These are phyloP conservation scores for Hypsopygia costalis DNA, from an alignment of 2,888 invertebrate species.

Conservation along the genomic window DNA sequence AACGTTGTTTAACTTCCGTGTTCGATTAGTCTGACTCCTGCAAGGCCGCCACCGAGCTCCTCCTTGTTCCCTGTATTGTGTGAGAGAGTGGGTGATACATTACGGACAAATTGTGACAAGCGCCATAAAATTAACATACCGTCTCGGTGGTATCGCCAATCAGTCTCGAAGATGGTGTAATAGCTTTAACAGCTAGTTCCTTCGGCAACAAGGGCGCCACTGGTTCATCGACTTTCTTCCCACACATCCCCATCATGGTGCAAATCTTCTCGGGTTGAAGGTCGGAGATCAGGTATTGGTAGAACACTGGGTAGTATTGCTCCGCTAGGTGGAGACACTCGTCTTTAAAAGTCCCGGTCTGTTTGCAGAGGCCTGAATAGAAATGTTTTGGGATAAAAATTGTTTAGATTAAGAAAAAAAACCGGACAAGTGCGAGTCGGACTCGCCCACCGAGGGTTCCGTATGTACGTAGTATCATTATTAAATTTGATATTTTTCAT, in stretches of 20 bases:
- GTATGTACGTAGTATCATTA: no score
- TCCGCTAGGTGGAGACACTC: slow-evolving; percentile 90
- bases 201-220: slow-evolving; percentile 82
- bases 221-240: slow-evolving; percentile 50
- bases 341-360: slow-evolving; percentile 85
- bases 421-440: no score
- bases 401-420: no score
- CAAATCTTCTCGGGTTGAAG: slow-evolving; percentile 87
- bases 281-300: slow-evolving; percentile 84
- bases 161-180: slow-evolving; percentile 30
- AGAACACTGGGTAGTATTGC: slow-evolving; percentile 88
- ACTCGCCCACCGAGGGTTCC: no score
- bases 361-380: slow-evolving; percentile 85
- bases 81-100: no score
- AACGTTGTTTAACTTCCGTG: no score
- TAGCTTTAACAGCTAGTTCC: slow-evolving; percentile 53
- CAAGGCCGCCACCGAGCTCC: no score
- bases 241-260: slow-evolving; percentile 85
- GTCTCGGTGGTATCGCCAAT: slow-evolving; percentile 43
- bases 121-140: slow-evolving; percentile 28
- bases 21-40: no score
- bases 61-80: no score
- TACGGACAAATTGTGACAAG: no score
- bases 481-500: no score
- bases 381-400: no score